Evolutionary conservation across 2,888 invertebrate genomes (phyloP), one percentile per base, ranked within the genome.

Genomic region (Standfussiana lucernea): DNA sequence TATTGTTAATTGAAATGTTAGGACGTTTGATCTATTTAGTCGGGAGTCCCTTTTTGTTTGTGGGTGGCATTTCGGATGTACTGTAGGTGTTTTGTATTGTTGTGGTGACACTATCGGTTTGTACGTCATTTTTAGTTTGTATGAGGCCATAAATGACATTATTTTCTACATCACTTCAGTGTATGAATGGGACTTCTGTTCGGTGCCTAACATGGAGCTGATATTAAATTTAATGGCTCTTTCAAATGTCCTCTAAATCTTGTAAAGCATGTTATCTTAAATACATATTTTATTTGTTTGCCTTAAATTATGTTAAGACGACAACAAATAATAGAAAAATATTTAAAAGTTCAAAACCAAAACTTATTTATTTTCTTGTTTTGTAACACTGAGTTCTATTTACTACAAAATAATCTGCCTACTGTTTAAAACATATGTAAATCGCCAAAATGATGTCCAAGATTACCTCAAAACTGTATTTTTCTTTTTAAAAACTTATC

Each of bases 1-100:
- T 87, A 92, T 93, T 93, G 93, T 93, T 92, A 92, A 93, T 93
- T 93, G 93, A 93, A 92, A 90, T 89, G 91, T 93, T 92, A 80
- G 90, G 91, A 92, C 90, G 88, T 88, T 86, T 89, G 91, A 92
- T 93, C 90, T 91, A 90, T 92, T 92, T 89, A 85, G 88, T 89
- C 79, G 82, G 88, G 82, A 86, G 88, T 87, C 82, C 74, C 83
- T 62, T 72, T 86, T 75, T 84, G 86, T 84, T 68, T 75, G 92
- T 93, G 93, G 93, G 93, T 92, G 92, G 93, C 73, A 87, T 82
- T 79, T 67, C 3, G 70, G 32, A 61, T 70, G 37, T 73, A 32
- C 24, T 74, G 87, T 88, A 85, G 85, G 85, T 85, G 86, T 85
- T 78, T 61, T 77, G 72, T 80, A 85, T 85, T 87, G 81, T 88